phyloP scores from a whole-genome alignment of 2,888 invertebrate species.

The Ommatoiulus sabulosus region DNA sequence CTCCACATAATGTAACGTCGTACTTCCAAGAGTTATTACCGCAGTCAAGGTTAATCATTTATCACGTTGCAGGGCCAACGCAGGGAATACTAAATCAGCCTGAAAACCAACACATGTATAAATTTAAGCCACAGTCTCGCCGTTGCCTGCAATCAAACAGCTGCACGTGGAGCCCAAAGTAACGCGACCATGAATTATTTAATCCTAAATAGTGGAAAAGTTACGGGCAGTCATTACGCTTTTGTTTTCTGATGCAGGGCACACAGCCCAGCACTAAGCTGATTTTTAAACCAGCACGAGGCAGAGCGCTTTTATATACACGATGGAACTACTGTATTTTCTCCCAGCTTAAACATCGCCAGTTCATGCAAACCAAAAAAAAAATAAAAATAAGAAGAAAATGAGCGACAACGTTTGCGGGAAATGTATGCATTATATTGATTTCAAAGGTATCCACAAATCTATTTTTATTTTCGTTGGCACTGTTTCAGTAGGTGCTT shows the following conservation, averaged over 20 bases:
- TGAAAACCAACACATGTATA: not conserved
- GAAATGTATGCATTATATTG: not conserved
- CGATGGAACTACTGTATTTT: not conserved
- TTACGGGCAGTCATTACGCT: not conserved
- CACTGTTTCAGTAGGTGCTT: not conserved
- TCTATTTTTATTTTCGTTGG: not conserved
- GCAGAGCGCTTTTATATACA: not conserved
- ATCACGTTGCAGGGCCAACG: constrained; percentile 8
- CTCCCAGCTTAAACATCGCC: not conserved
- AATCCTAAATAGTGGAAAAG: not conserved
- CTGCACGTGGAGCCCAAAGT: not conserved
- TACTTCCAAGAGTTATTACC: constrained; percentile 27
- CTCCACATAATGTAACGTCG: not conserved
- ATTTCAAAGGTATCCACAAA: not conserved
- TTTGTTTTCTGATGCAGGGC: constrained; percentile 22
- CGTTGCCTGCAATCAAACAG: not conserved
- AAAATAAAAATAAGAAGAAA: not conserved
- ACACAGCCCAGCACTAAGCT: not conserved
- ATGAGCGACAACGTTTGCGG: too few species aligned
- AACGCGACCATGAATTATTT: constrained; percentile 6
- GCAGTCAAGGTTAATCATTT: constrained; percentile 4
- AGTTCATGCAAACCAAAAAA: not conserved
- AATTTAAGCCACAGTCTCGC: constrained; percentile 37
- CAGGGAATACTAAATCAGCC: not conserved
- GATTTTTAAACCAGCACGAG: not conserved